Percentiles rank a stretch among this genome's conserved stretches.
Evolutionary conservation across 2,888 invertebrate species (phyloP).

Genomic region (Synanthedon andrenaeformis): DNA sequence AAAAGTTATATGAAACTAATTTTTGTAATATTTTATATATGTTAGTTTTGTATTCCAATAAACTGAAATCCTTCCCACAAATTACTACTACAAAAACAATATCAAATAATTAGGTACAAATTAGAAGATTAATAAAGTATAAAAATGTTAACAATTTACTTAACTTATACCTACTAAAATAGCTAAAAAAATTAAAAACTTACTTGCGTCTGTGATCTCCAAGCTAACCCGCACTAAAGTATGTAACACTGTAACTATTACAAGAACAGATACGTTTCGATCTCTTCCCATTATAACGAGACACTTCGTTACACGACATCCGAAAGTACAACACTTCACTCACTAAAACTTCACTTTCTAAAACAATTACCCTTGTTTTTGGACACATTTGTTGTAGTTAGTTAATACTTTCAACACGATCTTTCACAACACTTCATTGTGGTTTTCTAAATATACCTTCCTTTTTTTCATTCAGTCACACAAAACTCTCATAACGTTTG

Average conservation of each 20-base stretch:
- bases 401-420: background rate
- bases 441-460: constrained; percentile 1
- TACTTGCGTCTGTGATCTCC: constrained; percentile 55
- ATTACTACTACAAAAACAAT: no score
- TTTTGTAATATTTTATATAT: no score
- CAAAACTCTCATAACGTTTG: constrained; percentile 28
- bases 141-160: no score
- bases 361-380: constrained; percentile 9
- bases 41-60: no score
- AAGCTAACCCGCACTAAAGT: constrained; percentile 37
- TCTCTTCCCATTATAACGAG: constrained; percentile 36
- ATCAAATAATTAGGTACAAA: no score
- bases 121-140: no score
- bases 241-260: constrained; percentile 30
- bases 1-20: no score
- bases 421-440: constrained; percentile 9
- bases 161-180: no score
- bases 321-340: constrained; percentile 15
- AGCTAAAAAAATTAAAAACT: constrained; percentile 17
- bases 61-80: no score
- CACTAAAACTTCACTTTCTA: constrained; percentile 15
- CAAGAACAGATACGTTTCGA: constrained; percentile 31
- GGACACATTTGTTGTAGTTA: background rate
- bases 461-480: constrained; percentile 15
- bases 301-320: constrained; percentile 19